phyloP scores from a whole-genome alignment of 2,797 vertebrate species.

The Takifugu rubripes region DNA sequence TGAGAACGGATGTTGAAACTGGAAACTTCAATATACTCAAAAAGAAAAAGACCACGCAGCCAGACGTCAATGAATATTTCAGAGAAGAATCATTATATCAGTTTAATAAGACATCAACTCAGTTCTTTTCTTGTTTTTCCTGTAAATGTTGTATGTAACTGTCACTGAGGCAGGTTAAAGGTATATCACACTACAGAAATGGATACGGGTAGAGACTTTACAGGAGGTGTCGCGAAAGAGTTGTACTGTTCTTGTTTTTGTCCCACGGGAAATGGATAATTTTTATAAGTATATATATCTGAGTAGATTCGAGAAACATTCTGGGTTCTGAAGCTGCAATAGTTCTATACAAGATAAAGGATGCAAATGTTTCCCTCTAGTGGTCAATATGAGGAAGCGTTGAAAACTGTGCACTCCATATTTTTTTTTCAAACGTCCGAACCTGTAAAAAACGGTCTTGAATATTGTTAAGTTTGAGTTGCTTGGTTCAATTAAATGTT shows the following conservation, averaged over 20 bases:
- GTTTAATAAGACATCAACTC: conserved; percentile 12
- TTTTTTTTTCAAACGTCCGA: neutral
- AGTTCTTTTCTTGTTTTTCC: too few relatives aligned
- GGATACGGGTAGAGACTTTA: too few relatives aligned
- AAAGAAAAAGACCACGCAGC: conserved; percentile 25
- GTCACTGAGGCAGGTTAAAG: too few relatives aligned
- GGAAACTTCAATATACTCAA: conserved; percentile 39
- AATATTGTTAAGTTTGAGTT: neutral
- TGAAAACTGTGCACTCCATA: neutral
- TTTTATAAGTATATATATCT: too few relatives aligned
- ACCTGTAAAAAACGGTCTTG: neutral
- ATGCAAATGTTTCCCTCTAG: conserved; percentile 33
- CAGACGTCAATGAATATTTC: conserved; percentile 58
- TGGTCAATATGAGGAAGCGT: neutral
- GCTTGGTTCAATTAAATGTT: neutral
- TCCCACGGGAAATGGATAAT: too few relatives aligned
- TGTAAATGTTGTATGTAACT: too few relatives aligned
- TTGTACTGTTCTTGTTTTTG: too few relatives aligned
- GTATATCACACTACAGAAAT: too few relatives aligned
- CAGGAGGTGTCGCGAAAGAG: too few relatives aligned
- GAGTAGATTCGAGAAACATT: too few relatives aligned
- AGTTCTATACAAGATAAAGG: neutral
- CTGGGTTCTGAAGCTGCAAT: too few relatives aligned
- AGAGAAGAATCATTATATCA: conserved; percentile 55
- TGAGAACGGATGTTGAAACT: conserved; percentile 46